Evolutionary conservation across 2,113 vertebrate genomes (phyloP).

Genomic region (Rhipidura dahli): DNA sequence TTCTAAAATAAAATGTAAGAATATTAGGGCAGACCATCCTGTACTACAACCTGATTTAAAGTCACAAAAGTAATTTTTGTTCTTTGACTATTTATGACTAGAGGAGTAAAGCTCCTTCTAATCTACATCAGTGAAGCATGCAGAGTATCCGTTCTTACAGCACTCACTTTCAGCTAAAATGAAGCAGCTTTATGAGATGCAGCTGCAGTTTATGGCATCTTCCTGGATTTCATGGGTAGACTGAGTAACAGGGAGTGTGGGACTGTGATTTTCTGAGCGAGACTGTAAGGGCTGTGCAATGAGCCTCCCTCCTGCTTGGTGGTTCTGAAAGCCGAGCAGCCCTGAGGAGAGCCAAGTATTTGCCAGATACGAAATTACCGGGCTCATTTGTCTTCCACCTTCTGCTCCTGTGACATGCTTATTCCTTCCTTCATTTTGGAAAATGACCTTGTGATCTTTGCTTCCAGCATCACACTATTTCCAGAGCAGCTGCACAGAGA

Average conservation of each 20-base stretch:
- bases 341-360: not conserved
- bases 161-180: not conserved
- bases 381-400: slow-evolving; percentile 42
- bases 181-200: not conserved
- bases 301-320: not conserved
- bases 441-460: slow-evolving; percentile 20
- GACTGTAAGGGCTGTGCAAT: not conserved
- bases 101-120: not conserved
- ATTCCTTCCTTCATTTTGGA: slow-evolving; percentile 43
- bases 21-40: not conserved
- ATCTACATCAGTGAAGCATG: not conserved
- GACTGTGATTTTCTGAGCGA: not conserved
- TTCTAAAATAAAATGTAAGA: not conserved
- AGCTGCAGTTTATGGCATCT: not conserved
- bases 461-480: slow-evolving; percentile 28
- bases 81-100: not conserved
- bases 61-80: not conserved
- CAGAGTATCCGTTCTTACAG: not conserved
- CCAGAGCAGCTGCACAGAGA: slow-evolving; percentile 26
- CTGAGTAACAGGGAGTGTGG: not conserved
- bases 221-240: not conserved
- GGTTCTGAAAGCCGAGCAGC: not conserved
- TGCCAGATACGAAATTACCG: not conserved
- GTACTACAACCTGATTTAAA: not conserved
- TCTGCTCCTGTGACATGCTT: slow-evolving; percentile 38